phyloP scores from a whole-genome alignment of 1,140 invertebrate genomes.

The Nymphalis io region DNA sequence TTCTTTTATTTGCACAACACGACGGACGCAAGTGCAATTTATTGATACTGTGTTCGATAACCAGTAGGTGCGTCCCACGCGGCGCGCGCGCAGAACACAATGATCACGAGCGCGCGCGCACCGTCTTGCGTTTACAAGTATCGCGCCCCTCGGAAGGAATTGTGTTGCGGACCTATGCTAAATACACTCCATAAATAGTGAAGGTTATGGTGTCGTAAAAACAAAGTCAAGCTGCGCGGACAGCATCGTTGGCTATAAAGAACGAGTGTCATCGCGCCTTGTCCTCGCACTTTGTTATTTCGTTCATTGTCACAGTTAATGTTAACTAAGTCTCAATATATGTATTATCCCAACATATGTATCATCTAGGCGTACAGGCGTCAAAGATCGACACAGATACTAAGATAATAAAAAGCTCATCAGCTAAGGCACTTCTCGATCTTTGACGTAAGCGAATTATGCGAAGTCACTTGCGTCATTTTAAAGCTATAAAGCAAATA shows the following conservation, averaged over 20 bases:
- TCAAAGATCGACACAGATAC: not conserved
- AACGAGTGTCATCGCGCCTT: conserved; percentile 58
- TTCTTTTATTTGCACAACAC: conserved; percentile 75
- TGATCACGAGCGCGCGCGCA: conserved; percentile 49
- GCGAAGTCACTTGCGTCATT: no score
- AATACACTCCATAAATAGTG: conserved; percentile 73
- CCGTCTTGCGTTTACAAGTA: conserved; percentile 53
- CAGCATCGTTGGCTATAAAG: conserved; percentile 58
- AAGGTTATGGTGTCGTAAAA: conserved; percentile 74
- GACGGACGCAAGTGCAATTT: conserved; percentile 75
- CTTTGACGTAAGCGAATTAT: no score
- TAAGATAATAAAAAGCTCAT: not conserved
- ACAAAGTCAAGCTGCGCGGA: conserved; percentile 75
- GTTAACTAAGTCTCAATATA: conserved; percentile 16
- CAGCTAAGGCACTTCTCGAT: no score
- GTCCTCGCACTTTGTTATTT: conserved; percentile 33
- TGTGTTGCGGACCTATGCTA: conserved; percentile 61
- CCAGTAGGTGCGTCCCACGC: conserved; percentile 75
- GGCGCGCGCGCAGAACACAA: conserved; percentile 49
- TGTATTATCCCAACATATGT: conserved; percentile 15
- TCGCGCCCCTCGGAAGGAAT: conserved; percentile 63
- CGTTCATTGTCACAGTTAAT: conserved; percentile 35
- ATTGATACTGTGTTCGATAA: conserved; percentile 76
- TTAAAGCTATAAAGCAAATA: no score
- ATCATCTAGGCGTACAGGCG: not conserved